Percentiles rank a stretch among this genome's conserved stretches.
Evolutionary conservation across 2,888 invertebrate genomes (phyloP).

Genomic region (Eupithecia tripunctaria): DNA sequence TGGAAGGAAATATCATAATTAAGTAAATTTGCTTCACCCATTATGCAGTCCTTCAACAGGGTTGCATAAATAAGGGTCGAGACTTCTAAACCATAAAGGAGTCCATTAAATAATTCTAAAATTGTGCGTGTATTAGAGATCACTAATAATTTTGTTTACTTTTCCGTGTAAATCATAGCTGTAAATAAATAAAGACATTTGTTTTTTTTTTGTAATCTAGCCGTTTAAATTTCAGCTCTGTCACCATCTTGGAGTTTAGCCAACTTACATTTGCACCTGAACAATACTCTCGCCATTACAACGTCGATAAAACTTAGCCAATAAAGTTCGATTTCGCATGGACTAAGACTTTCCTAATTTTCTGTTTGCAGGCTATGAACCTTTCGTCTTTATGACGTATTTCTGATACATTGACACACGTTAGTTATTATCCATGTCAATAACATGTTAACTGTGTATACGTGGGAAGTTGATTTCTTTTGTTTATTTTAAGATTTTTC

Average conservation of each 20-base stretch:
- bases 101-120: not conserved
- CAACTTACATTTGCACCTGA: constrained; percentile 57
- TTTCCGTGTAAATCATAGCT: no score
- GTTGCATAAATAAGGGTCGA: no score
- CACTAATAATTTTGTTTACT: no score
- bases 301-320: constrained; percentile 39
- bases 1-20: no score
- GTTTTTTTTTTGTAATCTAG: constrained; percentile 7
- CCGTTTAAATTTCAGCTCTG: constrained; percentile 11
- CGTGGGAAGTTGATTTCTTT: not conserved
- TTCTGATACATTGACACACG: constrained; percentile 59
- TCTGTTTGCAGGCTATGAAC: constrained; percentile 57
- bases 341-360: constrained; percentile 34
- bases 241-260: constrained; percentile 62
- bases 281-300: constrained; percentile 45
- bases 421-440: constrained; percentile 63
- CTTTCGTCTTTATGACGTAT: constrained; percentile 75
- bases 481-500: not conserved
- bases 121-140: no score
- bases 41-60: not conserved
- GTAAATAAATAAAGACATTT: no score
- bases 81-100: no score
- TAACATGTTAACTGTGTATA: not conserved
- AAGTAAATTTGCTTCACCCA: no score
- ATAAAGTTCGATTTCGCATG: constrained; percentile 57